A percentile compares a stretch with the other conserved stretches of the same genome.
Evolutionary conservation across 2,797 vertebrate species (phyloP).

Genomic region (Sebastes hopkinsi): DNA sequence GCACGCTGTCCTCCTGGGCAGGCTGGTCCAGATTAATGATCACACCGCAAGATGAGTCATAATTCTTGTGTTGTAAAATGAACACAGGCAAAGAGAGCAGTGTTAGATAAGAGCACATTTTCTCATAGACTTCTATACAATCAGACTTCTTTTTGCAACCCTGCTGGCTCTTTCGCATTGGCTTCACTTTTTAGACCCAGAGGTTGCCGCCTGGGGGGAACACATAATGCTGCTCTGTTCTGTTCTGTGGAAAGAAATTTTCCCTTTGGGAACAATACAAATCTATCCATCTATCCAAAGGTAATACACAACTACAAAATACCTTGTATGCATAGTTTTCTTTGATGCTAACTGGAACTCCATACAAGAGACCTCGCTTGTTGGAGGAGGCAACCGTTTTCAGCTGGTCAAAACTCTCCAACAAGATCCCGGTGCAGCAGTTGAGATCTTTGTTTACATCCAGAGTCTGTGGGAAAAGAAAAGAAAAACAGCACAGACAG

Average conservation of each 20-base stretch:
- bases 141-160: no score
- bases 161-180: no score
- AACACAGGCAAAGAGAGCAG: background rate
- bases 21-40: conserved; percentile 80
- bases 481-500: background rate
- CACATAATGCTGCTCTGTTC: background rate
- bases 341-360: conserved; percentile 90
- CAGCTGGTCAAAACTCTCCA: conserved; percentile 81
- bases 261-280: background rate
- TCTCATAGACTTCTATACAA: no score
- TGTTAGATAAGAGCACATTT: no score
- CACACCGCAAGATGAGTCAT: conserved; percentile 86
- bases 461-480: conserved; percentile 76
- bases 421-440: conserved; percentile 82
- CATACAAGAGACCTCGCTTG: conserved; percentile 83
- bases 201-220: background rate
- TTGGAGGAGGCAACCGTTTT: conserved; percentile 56
- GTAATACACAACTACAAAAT: background rate
- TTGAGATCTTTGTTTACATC: conserved; percentile 82
- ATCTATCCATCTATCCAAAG: background rate
- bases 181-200: no score
- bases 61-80: conserved; percentile 71
- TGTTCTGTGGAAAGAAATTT: background rate
- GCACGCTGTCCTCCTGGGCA: conserved; percentile 79
- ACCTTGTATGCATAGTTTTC: conserved; percentile 85